Conservation (phyloP, 1,140 invertebrate species). For the Papilio dardanus region DNA sequence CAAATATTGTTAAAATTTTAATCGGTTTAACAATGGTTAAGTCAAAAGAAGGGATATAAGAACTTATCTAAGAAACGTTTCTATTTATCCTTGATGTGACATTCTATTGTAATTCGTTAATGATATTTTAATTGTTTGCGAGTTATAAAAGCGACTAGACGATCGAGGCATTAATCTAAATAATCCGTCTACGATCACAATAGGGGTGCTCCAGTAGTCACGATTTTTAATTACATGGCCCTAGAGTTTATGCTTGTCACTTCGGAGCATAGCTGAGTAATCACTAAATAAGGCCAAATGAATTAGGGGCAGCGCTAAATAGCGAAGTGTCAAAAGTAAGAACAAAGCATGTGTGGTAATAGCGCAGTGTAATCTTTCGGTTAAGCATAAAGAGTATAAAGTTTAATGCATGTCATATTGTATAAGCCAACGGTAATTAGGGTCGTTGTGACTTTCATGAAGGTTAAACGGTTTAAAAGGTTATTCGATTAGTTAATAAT, state of each 20-base stretch:
- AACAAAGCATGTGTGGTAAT: not conserved
- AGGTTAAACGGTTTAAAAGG: too few species aligned
- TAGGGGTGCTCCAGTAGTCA: not conserved
- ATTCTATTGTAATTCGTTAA: slow-evolving; percentile 2
- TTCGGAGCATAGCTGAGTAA: not conserved
- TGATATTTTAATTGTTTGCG: slow-evolving; percentile 18
- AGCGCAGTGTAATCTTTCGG: not conserved
- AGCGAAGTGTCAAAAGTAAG: not conserved
- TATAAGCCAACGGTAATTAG: too few species aligned
- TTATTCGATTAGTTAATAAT: too few species aligned
- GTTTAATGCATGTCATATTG: too few species aligned
- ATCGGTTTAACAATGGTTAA: not conserved
- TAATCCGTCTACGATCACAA: slow-evolving; percentile 1
- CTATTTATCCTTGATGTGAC: not conserved
- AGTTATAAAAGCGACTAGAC: slow-evolving; percentile 18
- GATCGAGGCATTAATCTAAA: not conserved
- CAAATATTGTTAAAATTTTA: not conserved
- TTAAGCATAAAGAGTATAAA: not conserved
- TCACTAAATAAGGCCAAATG: not conserved
- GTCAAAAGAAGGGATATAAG: not conserved
- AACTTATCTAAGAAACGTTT: not conserved
- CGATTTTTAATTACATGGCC: slow-evolving; percentile 1
- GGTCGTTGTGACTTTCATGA: too few species aligned
- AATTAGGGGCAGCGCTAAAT: not conserved
- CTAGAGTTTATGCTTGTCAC: not conserved